Conservation (phyloP, 2,888 invertebrate species). For the Amphiduros pacificus region DNA sequence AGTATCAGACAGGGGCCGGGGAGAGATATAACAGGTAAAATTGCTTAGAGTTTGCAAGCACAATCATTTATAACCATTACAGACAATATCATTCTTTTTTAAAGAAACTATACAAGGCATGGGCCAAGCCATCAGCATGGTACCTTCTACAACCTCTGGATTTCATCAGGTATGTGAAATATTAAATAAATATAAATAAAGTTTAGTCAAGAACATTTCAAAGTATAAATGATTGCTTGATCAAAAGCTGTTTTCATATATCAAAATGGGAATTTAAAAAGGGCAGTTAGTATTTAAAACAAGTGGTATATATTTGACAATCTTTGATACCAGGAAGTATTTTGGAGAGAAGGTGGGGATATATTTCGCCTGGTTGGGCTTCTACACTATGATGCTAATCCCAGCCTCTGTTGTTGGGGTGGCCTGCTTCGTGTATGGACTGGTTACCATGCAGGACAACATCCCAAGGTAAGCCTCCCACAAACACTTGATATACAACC, state of each 20-base stretch:
- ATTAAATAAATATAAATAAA: not conserved
- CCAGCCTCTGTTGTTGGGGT: conserved; percentile 62
- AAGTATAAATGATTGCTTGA: not conserved
- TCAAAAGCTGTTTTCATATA: not conserved
- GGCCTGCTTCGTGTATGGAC: conserved; percentile 53
- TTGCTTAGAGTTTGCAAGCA: too few relatives aligned
- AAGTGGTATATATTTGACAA: too few relatives aligned
- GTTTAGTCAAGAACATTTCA: too few relatives aligned
- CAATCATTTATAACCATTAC: too few relatives aligned
- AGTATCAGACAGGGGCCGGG: too few relatives aligned
- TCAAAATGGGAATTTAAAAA: not conserved
- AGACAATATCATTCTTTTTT: not conserved
- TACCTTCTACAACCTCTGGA: conserved; percentile 85
- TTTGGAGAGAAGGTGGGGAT: conserved; percentile 68
- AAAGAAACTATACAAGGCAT: conserved; percentile 74
- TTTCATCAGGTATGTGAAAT: conserved; percentile 68
- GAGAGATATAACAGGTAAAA: too few relatives aligned
- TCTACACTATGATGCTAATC: conserved; percentile 88
- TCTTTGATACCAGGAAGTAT: conserved; percentile 51
- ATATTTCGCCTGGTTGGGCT: conserved; percentile 92
- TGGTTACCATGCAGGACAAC: conserved; percentile 42
- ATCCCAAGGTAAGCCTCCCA: conserved; percentile 23
- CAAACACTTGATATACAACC: too few relatives aligned
- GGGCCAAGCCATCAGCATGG: conserved; percentile 79
- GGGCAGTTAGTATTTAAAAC: not conserved